phyloP scores from a whole-genome alignment of 2,888 invertebrate genomes.

The Orthonychiurus folsomi region DNA sequence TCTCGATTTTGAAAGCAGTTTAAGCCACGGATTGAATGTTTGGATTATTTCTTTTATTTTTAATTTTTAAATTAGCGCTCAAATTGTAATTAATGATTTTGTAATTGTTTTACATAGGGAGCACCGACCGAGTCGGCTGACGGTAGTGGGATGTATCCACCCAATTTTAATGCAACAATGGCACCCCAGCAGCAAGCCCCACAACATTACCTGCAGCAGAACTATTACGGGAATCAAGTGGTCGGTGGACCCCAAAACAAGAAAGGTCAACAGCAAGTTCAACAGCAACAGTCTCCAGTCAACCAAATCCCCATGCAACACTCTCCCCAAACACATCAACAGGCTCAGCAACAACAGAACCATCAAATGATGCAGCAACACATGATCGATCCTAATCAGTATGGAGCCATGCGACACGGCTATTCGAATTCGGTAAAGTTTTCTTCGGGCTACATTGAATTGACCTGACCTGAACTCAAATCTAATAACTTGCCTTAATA shows the following conservation, averaged over 20 bases:
- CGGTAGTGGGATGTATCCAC: slow-evolving; percentile 38
- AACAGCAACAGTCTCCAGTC: slow-evolving; percentile 39
- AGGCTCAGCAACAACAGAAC: slow-evolving; percentile 25
- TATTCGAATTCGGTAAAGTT: slow-evolving; percentile 30
- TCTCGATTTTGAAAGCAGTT: too few species aligned
- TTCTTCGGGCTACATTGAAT: neutral
- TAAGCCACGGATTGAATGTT: too few species aligned
- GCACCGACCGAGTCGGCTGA: slow-evolving; percentile 37
- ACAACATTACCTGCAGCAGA: slow-evolving; percentile 44
- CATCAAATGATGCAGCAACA: slow-evolving; percentile 32
- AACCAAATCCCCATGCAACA: slow-evolving; percentile 34
- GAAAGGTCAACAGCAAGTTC: slow-evolving; percentile 29
- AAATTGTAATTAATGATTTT: too few species aligned
- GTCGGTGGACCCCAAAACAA: slow-evolving; percentile 37
- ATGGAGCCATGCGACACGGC: slow-evolving; percentile 35
- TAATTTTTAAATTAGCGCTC: too few species aligned
- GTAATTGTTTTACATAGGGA: slow-evolving; percentile 34
- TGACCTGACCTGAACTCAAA: neutral
- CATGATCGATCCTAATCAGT: slow-evolving; percentile 33
- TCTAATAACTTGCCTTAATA: slow-evolving; percentile 4
- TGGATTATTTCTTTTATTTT: too few species aligned
- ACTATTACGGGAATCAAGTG: slow-evolving; percentile 40
- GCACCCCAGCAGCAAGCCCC: slow-evolving; percentile 41
- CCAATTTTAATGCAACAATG: slow-evolving; percentile 36
- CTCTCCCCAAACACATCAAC: slow-evolving; percentile 31